Evolutionary conservation across 2,888 invertebrate species (phyloP).

Genomic region (Xylota segnis): DNA sequence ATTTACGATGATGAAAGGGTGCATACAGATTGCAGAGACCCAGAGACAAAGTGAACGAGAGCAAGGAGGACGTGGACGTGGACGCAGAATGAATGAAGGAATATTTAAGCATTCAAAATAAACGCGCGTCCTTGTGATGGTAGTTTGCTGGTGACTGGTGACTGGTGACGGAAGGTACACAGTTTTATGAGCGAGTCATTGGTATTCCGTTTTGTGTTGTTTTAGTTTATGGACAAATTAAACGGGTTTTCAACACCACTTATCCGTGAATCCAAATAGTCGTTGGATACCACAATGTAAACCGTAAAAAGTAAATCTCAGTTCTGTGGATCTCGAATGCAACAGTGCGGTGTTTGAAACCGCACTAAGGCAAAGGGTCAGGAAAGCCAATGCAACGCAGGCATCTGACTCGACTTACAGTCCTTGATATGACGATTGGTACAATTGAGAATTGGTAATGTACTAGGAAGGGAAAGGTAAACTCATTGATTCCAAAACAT

Average conservation of each 20-base stretch:
- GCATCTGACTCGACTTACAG: no score
- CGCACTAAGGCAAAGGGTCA: no score
- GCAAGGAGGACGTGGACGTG: not conserved
- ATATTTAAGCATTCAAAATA: conserved; percentile 20
- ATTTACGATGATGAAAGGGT: conserved; percentile 57
- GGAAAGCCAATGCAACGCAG: no score
- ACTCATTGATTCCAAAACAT: no score
- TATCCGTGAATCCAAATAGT: not conserved
- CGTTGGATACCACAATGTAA: not conserved
- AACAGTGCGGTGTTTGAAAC: no score
- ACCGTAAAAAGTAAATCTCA: no score
- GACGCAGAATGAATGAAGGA: conserved; percentile 18
- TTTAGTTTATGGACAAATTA: not conserved
- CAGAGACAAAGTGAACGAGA: conserved; percentile 6
- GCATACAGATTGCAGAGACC: not conserved
- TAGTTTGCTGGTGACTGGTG: not conserved
- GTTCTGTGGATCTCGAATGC: no score
- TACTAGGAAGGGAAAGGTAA: no score
- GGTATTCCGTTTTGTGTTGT: not conserved
- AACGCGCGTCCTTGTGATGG: not conserved
- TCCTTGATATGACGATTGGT: no score
- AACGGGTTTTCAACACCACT: not conserved
- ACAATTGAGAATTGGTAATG: no score
- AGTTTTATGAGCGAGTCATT: not conserved
- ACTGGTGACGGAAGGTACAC: not conserved